Evolutionary conservation across 1,140 invertebrate genomes (phyloP).

Genomic region (Berghia stephanieae): DNA sequence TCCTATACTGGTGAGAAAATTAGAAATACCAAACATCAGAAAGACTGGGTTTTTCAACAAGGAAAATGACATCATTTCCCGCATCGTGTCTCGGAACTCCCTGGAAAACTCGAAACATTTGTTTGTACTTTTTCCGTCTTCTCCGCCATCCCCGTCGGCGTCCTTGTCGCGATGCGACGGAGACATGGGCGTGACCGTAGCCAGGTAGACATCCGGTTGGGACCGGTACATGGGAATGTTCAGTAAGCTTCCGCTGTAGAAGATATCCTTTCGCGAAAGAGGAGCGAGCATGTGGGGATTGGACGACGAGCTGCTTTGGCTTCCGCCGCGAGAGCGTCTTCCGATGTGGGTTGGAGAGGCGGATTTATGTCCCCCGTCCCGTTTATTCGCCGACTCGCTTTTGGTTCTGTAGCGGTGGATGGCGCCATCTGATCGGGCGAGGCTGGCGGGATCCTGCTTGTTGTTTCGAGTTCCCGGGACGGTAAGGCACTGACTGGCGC

Average conservation of each 20-base stretch:
- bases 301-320: neutral
- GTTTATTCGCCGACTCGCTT: neutral
- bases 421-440: conserved; percentile 44
- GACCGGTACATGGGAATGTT: conserved; percentile 72
- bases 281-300: conserved; percentile 5
- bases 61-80: conserved; percentile 85
- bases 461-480: too few species aligned
- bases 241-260: conserved; percentile 84
- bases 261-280: conserved; percentile 85
- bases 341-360: neutral
- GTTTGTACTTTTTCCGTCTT: conserved; percentile 12
- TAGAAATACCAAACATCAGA: conserved; percentile 89
- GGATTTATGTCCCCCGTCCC: neutral
- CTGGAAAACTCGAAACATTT: conserved; percentile 32
- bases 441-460: neutral
- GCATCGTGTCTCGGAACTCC: conserved; percentile 68
- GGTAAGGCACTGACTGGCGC: conserved; percentile 14
- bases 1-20: conserved; percentile 95
- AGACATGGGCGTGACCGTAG: conserved; percentile 47
- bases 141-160: conserved; percentile 4
- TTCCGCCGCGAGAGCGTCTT: neutral
- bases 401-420: conserved; percentile 35
- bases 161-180: neutral
- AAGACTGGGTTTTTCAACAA: conserved; percentile 88
- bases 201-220: conserved; percentile 47